Evolutionary conservation across 2,113 vertebrate genomes (phyloP).

Genomic region (Trogon melanurus): DNA sequence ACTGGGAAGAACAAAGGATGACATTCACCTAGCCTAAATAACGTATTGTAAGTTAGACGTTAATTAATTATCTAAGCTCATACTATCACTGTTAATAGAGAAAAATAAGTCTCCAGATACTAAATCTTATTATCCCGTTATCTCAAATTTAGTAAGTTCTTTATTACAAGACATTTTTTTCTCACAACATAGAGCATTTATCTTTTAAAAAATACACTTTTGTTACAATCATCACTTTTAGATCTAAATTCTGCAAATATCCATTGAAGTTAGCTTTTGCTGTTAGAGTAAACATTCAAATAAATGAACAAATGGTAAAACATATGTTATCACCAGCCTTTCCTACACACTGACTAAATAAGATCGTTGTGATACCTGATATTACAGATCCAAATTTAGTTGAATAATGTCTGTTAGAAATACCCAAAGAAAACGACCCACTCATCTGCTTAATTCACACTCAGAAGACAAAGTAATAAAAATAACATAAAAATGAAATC

Average conservation of each 20-base stretch:
- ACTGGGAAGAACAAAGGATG: not conserved
- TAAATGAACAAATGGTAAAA: not conserved
- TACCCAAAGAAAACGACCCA: not conserved
- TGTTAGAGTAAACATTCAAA: not conserved
- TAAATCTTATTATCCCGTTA: not conserved
- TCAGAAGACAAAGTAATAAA: not conserved
- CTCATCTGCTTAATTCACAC: not conserved
- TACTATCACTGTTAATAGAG: not conserved
- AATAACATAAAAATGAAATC: not conserved
- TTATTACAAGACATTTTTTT: not conserved
- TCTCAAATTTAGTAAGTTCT: not conserved
- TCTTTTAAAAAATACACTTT: not conserved
- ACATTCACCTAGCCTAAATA: not conserved
- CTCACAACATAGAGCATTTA: not conserved
- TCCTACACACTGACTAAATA: not conserved
- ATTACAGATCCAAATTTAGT: not conserved
- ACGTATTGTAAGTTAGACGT: not conserved
- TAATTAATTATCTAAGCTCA: not conserved
- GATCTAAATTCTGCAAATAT: not conserved
- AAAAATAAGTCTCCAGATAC: not conserved
- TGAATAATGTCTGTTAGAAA: not conserved
- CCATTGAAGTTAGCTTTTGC: not conserved
- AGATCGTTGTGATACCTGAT: not conserved
- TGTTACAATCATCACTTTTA: not conserved
- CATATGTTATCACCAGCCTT: not conserved